Conservation (phyloP, 1,140 invertebrate genomes). For the Hetaerina americana region DNA sequence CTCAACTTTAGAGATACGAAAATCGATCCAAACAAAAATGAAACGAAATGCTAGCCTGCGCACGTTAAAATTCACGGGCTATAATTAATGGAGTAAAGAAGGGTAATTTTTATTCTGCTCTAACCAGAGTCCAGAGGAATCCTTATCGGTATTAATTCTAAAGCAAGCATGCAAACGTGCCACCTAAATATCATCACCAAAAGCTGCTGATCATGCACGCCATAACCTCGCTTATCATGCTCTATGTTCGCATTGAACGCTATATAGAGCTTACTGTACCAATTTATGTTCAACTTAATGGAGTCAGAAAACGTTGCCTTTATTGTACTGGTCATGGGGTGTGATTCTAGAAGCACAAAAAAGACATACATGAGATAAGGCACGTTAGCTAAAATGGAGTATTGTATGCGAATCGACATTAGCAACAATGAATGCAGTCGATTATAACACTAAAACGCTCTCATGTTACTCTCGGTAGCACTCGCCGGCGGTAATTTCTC, state of each 20-base stretch:
- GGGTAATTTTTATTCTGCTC: too few relatives aligned
- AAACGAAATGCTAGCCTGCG: neutral
- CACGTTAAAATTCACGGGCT: neutral
- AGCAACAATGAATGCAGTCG: too few relatives aligned
- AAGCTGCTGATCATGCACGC: neutral
- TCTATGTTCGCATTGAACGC: slow-evolving; percentile 1
- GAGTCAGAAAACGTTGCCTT: slow-evolving; percentile 16
- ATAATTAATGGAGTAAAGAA: neutral
- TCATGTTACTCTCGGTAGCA: too few relatives aligned
- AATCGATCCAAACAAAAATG: neutral
- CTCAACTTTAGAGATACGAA: neutral
- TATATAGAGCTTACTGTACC: slow-evolving; percentile 14
- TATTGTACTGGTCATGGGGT: slow-evolving; percentile 14
- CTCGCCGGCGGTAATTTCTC: too few relatives aligned
- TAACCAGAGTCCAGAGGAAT: too few relatives aligned
- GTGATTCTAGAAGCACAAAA: slow-evolving; percentile 14
- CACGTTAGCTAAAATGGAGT: too few relatives aligned
- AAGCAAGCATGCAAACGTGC: neutral
- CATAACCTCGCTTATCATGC: neutral
- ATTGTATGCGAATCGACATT: too few relatives aligned
- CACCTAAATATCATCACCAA: neutral
- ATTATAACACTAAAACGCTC: too few relatives aligned
- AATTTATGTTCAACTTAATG: slow-evolving; percentile 16
- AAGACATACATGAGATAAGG: slow-evolving; percentile 7
- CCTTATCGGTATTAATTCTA: neutral